Base-by-base conservation (phyloP, 2,797 vertebrate genomes). In the Taenioides sp. region DNA sequence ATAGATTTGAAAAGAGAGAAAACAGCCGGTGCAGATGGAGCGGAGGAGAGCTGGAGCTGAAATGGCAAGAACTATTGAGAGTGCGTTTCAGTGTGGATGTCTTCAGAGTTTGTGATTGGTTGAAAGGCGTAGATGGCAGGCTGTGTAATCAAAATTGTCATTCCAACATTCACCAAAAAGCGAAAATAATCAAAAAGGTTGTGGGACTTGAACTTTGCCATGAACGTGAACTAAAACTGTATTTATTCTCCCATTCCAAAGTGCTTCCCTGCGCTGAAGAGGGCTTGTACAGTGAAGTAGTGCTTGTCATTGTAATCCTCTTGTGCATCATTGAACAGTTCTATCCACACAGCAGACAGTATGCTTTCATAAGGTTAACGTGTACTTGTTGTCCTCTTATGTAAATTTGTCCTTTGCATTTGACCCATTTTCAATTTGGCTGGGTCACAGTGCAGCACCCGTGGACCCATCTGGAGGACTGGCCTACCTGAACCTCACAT, bases 241-340 rank as follows among this genome's bases (percentile, higher is more conserved):
- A 54, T 55, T 55, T n/a, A 14, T 3, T 10, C 52, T 54, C 20
- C 34, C 6, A 14, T 40, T 22, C 31, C 11, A 5, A 40, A 62
- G 37, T 52, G 59, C 82, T 27, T 81, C 82, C 76, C 80, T 81
- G 78, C 57, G 81, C 72, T 72, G 91, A 85, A 89, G 84, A 77
- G 73, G 72, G 67, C 69, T 64, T 64, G 3, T 4, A 14, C 43
- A 17, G 3, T 47, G 86, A 85, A 90, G 89, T 86, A 85, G 73
- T 84, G 78, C 85, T 92, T 89, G 85, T 92, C 89, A 88, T 87
- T 89, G 87, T 74, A 31, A n/a, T 0, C 61, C 73, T 82, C 52
- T 54, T 54, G 43, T 16, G 12, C 43, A 16, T 47, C 43, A 16
- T 4, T 22, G 54, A 22, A 25, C 11, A 22, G n/a, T 4, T 22